Percentiles rank a stretch among this genome's conserved stretches.
phyloP scores from a whole-genome alignment of 2,113 vertebrate genomes.

The Ornithorhynchus anatinus region DNA sequence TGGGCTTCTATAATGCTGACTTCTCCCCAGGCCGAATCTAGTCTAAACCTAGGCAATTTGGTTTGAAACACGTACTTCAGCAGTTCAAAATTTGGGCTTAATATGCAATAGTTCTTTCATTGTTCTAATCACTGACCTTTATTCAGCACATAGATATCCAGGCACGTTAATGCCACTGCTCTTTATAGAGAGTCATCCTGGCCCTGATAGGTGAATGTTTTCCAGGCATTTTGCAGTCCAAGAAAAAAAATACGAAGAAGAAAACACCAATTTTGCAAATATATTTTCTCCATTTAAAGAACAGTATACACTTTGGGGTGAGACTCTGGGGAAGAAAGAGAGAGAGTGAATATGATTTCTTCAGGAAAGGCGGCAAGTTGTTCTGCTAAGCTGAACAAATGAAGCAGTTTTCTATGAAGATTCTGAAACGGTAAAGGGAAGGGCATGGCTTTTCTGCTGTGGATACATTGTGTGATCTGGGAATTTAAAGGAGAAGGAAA shows the following conservation, averaged over 20 bases:
- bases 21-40: background rate
- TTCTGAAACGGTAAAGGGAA: conserved; percentile 56
- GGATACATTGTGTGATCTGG: conserved; percentile 41
- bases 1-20: no score
- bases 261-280: background rate
- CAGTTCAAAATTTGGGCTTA: background rate
- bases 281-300: background rate
- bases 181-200: background rate
- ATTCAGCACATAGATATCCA: background rate
- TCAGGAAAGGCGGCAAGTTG: conserved; percentile 1
- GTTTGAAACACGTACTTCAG: background rate
- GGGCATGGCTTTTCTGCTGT: conserved; percentile 29
- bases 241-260: conserved; percentile 8
- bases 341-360: background rate
- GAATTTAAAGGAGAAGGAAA: conserved; percentile 49
- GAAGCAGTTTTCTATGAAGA: conserved; percentile 45
- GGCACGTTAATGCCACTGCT: background rate
- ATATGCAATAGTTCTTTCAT: background rate
- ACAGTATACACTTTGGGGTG: conserved; percentile 18
- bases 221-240: background rate
- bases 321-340: conserved; percentile 12
- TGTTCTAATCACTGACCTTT: background rate
- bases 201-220: background rate
- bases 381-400: conserved; percentile 51
- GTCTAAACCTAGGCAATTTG: background rate